Evolutionary conservation across 2,888 invertebrate genomes (phyloP), one percentile per base, ranked within the genome.

Genomic region (Agonopterix heracliana): DNA sequence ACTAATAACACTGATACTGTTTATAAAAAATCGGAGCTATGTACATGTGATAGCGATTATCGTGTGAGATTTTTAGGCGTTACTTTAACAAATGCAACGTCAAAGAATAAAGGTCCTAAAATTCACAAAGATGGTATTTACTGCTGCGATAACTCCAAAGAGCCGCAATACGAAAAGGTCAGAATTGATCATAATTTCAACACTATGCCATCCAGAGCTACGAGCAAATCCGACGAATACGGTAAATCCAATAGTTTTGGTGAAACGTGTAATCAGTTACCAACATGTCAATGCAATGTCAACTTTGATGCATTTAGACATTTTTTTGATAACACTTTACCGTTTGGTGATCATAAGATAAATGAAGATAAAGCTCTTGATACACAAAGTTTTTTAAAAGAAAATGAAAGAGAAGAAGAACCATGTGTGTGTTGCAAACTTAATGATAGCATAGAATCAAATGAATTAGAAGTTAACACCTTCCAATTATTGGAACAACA

Each of bases 1-100:
- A 26, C 26, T 5, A 26, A 1, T 5, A 26, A 26, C 26, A 7
- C 26, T 5, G 26, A 26, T 26, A 7, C 7, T 3, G 26, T 26
- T 26, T 5, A 5, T 26, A 26, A 26, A 26, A 26, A 41, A 48
- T 26, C 38, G 2, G 38, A 38, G 9, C 9, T 38, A 38, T 38
- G 2, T 38, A 3, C 9, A 40, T 53, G 54, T 49, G 59, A 60
- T 45, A 63, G 65, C 64, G 74, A 78, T 49, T 80, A 74, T 57
- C 62, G 66, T 44, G 74, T 87, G 17, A 71, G 77, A 45, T 81
- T 84, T 66, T 70, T 87, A 48, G 87, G 87, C 13, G 87, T 82
- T 8, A 84, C 85, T 9, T 65, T 87, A 49, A 62, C 70, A 42
- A 71, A 79, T 54, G 54, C 54, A 48, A 46, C 40, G 52, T 44